Percentiles rank a stretch among this genome's conserved stretches.
Evolutionary conservation across 2,113 vertebrate genomes (phyloP).

Genomic region (Aldabrachelys gigantea): DNA sequence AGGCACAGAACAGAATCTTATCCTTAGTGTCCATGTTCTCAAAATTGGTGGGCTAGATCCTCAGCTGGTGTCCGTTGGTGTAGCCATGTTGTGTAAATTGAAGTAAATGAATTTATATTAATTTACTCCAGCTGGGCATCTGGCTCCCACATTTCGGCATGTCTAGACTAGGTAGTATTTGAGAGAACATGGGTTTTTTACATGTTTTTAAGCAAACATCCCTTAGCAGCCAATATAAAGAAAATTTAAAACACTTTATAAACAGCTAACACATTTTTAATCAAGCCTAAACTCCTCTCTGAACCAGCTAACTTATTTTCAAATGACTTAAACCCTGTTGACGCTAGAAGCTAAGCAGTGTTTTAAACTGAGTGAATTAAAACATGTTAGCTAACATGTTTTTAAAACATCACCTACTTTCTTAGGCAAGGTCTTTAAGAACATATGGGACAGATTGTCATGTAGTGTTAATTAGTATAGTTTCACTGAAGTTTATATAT

Average conservation of each 20-base stretch:
- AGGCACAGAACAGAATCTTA: not conserved
- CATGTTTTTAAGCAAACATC: not conserved
- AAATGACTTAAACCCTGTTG: too few species aligned
- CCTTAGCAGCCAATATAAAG: not conserved
- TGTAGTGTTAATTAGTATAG: too few species aligned
- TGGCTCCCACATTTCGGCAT: not conserved
- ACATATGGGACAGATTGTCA: too few species aligned
- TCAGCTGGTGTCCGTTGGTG: not conserved
- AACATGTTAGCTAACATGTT: too few species aligned
- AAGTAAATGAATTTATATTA: not conserved
- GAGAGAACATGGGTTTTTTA: too few species aligned
- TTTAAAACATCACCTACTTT: too few species aligned
- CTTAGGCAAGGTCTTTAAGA: too few species aligned
- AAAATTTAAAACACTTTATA: not conserved
- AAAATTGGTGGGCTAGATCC: not conserved
- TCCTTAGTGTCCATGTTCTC: not conserved
- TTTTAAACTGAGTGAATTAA: too few species aligned
- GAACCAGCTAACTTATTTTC: too few species aligned
- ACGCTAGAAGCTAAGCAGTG: too few species aligned
- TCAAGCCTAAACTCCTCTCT: not conserved
- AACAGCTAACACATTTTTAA: not conserved
- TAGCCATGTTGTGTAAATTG: not conserved
- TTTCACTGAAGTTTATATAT: too few species aligned
- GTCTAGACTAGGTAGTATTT: rapidly evolving
- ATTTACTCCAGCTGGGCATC: not conserved